These are phyloP conservation scores for Mesodorylaimus sp. DNA, from an alignment of 2,888 invertebrate species.

Conservation along the genomic window DNA sequence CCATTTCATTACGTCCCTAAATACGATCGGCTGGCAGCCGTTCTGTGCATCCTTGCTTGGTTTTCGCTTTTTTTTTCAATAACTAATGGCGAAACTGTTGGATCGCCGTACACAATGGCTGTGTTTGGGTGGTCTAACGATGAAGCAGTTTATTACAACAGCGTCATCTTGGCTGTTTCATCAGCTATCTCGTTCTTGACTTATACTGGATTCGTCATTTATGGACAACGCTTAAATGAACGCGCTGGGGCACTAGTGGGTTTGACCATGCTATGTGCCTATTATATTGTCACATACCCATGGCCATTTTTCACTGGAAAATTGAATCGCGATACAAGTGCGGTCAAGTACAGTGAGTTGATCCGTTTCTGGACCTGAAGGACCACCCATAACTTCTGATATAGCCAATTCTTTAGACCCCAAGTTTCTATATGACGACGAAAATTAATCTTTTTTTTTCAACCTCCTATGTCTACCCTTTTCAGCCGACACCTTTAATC, in stretches of 20 bases:
- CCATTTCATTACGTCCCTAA: conserved; percentile 15
- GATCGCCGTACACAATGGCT: conserved; percentile 32
- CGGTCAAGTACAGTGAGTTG: too few species aligned
- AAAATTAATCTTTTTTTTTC: too few species aligned
- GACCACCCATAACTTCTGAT: too few species aligned
- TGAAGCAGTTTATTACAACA: conserved; percentile 29
- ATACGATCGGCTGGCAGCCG: conserved; percentile 17
- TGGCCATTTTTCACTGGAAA: conserved; percentile 16
- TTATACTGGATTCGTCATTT: conserved; percentile 29
- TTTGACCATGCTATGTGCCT: conserved; percentile 7
- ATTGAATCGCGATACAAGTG: too few species aligned
- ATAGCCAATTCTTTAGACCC: too few species aligned
- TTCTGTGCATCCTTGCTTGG: conserved; percentile 23
- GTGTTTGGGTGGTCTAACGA: conserved; percentile 32
- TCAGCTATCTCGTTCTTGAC: conserved; percentile 21
- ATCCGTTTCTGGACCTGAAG: too few species aligned
- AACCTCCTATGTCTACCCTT: too few species aligned
- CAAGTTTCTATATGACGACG: too few species aligned
- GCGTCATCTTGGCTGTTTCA: conserved; percentile 26
- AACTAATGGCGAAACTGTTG: conserved; percentile 32
- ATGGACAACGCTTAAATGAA: too few species aligned
- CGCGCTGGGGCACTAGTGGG: too few species aligned
- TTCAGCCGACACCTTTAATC: too few species aligned
- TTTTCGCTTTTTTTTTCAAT: conserved; percentile 32
- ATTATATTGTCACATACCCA: conserved; percentile 18